phyloP scores from a whole-genome alignment of 2,797 vertebrate species.

The Enteromius mattozi region DNA sequence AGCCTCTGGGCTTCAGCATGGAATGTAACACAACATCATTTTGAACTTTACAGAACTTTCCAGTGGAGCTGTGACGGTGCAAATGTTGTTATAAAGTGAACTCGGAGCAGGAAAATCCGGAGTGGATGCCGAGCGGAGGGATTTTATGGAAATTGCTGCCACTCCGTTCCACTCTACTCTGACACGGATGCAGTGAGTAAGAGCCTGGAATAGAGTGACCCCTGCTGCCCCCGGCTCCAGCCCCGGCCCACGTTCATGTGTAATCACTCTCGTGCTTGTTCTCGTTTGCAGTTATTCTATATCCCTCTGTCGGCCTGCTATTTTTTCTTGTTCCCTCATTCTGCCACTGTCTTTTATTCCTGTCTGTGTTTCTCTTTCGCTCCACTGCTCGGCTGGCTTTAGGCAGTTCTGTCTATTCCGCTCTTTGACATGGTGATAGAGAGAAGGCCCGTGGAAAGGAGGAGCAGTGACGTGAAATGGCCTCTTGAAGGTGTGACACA shows the following conservation, averaged over 20 bases:
- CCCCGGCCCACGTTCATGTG: slow-evolving; percentile 34
- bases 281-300: slow-evolving; percentile 49
- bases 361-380: slow-evolving; percentile 63
- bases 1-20: neutral
- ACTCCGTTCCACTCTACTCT: neutral
- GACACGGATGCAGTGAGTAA: slow-evolving; percentile 60
- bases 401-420: slow-evolving; percentile 73
- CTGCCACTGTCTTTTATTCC: slow-evolving; percentile 34
- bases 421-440: slow-evolving; percentile 75
- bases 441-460: slow-evolving; percentile 67
- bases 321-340: slow-evolving; percentile 17
- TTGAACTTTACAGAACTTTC: neutral
- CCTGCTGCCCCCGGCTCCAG: neutral
- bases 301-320: neutral
- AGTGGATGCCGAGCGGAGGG: neutral
- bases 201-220: slow-evolving; percentile 59
- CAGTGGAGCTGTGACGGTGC: neutral
- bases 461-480: slow-evolving; percentile 64
- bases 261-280: slow-evolving; percentile 56
- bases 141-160: neutral
- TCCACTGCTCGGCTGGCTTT: slow-evolving; percentile 71
- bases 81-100: neutral
- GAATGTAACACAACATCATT: slow-evolving; percentile 9
- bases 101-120: neutral
- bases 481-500: neutral